Evolutionary conservation across 2,113 vertebrate genomes (phyloP).

Genomic region (Nothoprocta pentlandii): DNA sequence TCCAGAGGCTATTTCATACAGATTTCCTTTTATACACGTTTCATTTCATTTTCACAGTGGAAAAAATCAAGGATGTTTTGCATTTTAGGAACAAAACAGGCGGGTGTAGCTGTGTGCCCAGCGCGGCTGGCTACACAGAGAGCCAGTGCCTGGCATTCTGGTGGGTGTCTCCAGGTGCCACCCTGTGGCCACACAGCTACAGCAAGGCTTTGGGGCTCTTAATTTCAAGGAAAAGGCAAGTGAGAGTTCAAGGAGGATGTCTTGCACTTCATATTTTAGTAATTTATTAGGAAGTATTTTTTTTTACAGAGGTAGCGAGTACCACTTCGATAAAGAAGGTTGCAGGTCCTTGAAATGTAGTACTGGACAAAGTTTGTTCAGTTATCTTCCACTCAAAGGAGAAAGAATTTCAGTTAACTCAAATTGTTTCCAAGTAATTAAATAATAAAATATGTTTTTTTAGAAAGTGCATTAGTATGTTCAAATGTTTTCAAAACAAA

Average conservation of each 20-base stretch:
- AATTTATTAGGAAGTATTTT: not conserved
- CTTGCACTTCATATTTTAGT: not conserved
- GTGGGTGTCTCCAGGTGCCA: conserved; percentile 37
- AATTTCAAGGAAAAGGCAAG: too few relatives aligned
- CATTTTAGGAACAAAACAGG: not conserved
- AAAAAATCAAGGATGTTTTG: not conserved
- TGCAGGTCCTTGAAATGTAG: not conserved
- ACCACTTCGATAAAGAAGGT: not conserved
- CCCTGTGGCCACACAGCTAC: conserved; percentile 44
- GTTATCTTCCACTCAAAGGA: not conserved
- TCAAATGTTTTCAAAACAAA: not conserved
- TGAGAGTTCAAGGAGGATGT: accelerated
- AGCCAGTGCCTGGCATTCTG: not conserved
- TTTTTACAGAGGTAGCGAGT: not conserved
- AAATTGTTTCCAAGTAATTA: not conserved
- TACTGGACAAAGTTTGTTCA: not conserved
- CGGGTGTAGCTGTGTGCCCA: not conserved
- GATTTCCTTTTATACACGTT: not conserved
- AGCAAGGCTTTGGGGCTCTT: not conserved
- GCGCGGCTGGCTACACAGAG: accelerated
- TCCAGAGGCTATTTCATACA: not conserved
- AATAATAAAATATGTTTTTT: not conserved
- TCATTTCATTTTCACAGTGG: too few relatives aligned
- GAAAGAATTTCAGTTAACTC: not conserved
- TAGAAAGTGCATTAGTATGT: not conserved